Evolutionary conservation across 2,888 invertebrate genomes (phyloP), one percentile per base, ranked within the genome.

Genomic region (Trypoxylon attenuatum): DNA sequence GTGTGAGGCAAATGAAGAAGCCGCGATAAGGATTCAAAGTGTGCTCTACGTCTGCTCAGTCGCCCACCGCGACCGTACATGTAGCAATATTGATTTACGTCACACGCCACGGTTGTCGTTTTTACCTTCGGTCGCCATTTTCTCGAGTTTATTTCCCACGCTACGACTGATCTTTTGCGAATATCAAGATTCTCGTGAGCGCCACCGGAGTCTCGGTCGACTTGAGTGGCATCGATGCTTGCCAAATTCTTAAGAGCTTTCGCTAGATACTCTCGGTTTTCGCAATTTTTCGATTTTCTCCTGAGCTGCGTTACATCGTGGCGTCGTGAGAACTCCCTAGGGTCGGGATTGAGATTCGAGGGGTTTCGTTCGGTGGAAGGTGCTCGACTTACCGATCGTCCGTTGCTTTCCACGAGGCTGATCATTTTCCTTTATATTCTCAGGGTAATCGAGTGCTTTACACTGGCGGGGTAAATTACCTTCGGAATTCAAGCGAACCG

Each of bases 401-500:
- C 16, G 29, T 18, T 15, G 13, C 19, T 52, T 46, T 27, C 21
- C 42, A 41, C 0, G 22, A 29, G 29, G 42, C n/a, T 29, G 42
- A 23, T 38, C 25, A 33, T 6, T 43, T 19, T 16, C 33, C 21
- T n/a, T 25, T 8, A 33, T 59, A 46, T 47, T 61, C 41, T 13
- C 8, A 15, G 45, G 23, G 41, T 46, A 39, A 62, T 45, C 38
- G 46, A 8, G 23, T 46, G 18, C 23, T n/a, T n/a, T 45, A 15
- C 46, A 21, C 21, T 13, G 41, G 22, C 21, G 52, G 41, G 21
- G 45, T 25, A 56, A 47, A 53, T 63, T 52, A 42, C 57, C 19
- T 21, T 46, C 43, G 38, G 45, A 10, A 19, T 22, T 16, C 16
- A 19, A 22, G 22, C 21, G 42, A 13, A 42, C 39, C 41, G 13